These are phyloP conservation scores for Ciona savignyi DNA, from an alignment of 23 tunicate genomes.

Conservation along the genomic window DNA sequence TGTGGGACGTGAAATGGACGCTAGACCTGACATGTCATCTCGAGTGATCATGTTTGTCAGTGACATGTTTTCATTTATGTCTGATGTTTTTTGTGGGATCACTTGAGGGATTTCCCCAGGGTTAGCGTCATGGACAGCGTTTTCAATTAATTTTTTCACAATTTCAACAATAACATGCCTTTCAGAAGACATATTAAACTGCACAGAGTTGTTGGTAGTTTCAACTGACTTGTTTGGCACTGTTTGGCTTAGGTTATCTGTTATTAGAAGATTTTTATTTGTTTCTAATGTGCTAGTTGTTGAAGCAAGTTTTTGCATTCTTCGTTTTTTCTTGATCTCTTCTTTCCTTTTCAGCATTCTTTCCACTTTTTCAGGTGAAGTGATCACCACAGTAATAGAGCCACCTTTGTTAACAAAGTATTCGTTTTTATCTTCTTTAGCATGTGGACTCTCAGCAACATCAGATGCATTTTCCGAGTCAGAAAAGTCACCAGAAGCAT, in stretches of 20 bases:
- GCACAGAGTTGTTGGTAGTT: too few relatives aligned
- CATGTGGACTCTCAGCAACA: background rate
- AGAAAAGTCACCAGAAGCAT: background rate
- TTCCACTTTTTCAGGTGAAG: conserved; percentile 42
- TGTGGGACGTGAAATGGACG: conserved; percentile 26
- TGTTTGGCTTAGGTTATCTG: background rate
- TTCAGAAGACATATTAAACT: background rate
- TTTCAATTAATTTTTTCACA: background rate
- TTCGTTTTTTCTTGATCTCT: background rate
- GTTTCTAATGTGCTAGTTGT: too few relatives aligned
- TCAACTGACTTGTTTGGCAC: background rate
- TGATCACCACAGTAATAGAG: conserved; percentile 25
- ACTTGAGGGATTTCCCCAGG: background rate
- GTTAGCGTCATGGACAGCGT: background rate
- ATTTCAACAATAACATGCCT: background rate
- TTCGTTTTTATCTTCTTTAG: background rate
- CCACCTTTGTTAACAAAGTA: background rate
- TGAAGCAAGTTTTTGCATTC: background rate
- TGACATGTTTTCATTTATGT: background rate
- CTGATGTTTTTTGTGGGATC: background rate
- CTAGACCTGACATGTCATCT: conserved; percentile 37
- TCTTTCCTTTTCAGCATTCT: conserved; percentile 10
- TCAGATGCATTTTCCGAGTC: background rate
- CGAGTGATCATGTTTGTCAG: conserved; percentile 21
- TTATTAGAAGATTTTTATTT: too few relatives aligned